Evolutionary conservation across 2,113 vertebrate genomes (phyloP), one percentile per base, ranked within the genome.

Genomic region (Pogona vitticeps): DNA sequence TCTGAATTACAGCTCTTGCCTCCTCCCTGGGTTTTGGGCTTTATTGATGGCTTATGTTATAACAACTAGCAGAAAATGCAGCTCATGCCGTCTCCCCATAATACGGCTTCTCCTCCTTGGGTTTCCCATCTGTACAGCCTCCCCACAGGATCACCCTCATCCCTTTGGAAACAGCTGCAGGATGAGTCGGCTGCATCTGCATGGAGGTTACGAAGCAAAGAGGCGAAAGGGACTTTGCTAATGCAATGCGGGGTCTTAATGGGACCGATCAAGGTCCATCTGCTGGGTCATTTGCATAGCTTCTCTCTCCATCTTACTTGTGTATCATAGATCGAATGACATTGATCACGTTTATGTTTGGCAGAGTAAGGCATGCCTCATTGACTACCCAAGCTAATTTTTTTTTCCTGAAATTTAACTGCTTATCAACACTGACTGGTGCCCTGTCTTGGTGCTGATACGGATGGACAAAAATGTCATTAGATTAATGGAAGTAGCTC

Each of bases 1-100:
- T 31, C 38, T 79, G 67, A 58, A 40, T 73, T 84, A 58, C 82
- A 80, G 52, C n/a, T 3, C 73, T 3, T 31, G 15, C 31, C 75
- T 23, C 23, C 76, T 84, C 80, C 58, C 76, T 58, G 76, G 38
- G 58, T 28, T 56, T 46, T 14, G 40, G 40, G 56, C 76, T 80
- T 88, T 80, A 80, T 56, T 84, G 87, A 84, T 80, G 56, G 77
- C 68, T 58, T 65, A 38, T 63, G 67, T 63, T 79, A 73, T 72
- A 75, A 42, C 77, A 86, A 73, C 26, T 68, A 80, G 40, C 56
- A 79, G 42, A 88, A 75, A 5, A 80, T 23, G 18, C 23, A 36
- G 5, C n/a, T 46, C 63, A 21, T 59, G 81, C 76, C 9, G 38
- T 56, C 58, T 65, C 81, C 68, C 75, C 20, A 71, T 14, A 21